Conservation (phyloP, 2,797 vertebrate species). For the Trachurus trachurus region DNA sequence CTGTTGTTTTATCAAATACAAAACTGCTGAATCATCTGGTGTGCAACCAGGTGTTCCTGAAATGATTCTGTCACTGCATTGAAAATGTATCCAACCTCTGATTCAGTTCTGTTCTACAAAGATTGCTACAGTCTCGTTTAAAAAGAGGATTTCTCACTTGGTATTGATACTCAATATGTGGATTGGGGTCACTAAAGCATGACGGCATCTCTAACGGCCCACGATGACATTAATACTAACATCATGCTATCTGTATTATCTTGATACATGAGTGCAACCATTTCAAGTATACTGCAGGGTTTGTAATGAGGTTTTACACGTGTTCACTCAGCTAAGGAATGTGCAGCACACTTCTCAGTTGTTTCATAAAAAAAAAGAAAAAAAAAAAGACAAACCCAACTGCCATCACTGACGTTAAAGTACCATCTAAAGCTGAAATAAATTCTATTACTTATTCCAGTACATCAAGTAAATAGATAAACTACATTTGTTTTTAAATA, state of each 20-base stretch:
- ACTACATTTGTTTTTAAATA: constrained; percentile 78
- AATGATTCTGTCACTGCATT: background rate
- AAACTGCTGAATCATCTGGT: background rate
- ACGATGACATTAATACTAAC: background rate
- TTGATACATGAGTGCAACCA: constrained; percentile 37
- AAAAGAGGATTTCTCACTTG: background rate
- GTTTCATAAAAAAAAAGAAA: constrained; percentile 26
- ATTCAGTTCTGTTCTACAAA: background rate
- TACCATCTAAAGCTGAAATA: constrained; percentile 57
- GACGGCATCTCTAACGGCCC: background rate
- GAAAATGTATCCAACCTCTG: background rate
- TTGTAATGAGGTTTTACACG: constrained; percentile 36
- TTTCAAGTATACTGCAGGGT: constrained; percentile 22
- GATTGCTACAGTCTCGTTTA: background rate
- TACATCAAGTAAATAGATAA: constrained; percentile 78
- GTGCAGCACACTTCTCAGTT: constrained; percentile 8
- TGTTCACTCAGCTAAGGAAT: constrained; percentile 30
- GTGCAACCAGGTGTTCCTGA: background rate
- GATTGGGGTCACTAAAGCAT: too few relatives aligned
- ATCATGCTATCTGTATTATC: background rate
- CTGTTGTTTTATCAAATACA: background rate
- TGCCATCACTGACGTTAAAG: constrained; percentile 52
- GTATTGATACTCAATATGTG: background rate
- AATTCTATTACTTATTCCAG: constrained; percentile 68
- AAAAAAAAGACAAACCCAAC: constrained; percentile 37